Evolutionary conservation across 2,113 vertebrate genomes (phyloP).

Genomic region (Desmodus rotundus): DNA sequence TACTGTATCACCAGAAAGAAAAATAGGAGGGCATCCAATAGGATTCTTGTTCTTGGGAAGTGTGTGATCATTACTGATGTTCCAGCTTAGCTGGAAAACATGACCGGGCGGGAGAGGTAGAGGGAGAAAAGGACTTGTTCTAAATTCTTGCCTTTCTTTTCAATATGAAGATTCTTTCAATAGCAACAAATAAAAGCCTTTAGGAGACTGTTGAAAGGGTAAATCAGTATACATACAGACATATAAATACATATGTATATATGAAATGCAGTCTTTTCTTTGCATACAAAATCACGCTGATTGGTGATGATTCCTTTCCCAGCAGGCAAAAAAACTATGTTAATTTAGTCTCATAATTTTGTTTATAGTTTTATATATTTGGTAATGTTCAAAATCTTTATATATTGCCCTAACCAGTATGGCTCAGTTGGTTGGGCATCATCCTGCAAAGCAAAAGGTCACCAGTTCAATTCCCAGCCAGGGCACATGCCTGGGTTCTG

Average conservation of each 20-base stretch:
- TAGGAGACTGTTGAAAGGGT: neutral
- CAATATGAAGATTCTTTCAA: neutral
- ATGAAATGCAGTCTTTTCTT: neutral
- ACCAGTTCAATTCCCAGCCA: no score
- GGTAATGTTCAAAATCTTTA: neutral
- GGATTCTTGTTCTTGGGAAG: neutral
- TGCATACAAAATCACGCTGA: neutral
- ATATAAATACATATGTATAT: neutral
- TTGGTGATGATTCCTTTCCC: neutral
- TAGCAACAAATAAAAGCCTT: neutral
- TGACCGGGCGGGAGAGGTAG: neutral
- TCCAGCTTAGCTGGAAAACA: slow-evolving; percentile 19
- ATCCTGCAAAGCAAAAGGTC: no score
- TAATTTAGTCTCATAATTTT: neutral
- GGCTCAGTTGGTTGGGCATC: no score
- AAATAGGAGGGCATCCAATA: neutral
- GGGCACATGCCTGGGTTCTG: no score
- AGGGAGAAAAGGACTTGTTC: neutral
- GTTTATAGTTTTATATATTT: neutral
- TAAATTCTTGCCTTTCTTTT: neutral
- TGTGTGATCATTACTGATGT: neutral
- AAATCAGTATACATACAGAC: neutral
- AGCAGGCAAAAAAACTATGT: neutral
- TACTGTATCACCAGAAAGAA: neutral
- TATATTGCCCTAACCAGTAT: no score